Percentiles rank a stretch among this genome's conserved stretches.
Conservation (phyloP, 2,888 invertebrate genomes). For the Iselma pallidipennis region DNA sequence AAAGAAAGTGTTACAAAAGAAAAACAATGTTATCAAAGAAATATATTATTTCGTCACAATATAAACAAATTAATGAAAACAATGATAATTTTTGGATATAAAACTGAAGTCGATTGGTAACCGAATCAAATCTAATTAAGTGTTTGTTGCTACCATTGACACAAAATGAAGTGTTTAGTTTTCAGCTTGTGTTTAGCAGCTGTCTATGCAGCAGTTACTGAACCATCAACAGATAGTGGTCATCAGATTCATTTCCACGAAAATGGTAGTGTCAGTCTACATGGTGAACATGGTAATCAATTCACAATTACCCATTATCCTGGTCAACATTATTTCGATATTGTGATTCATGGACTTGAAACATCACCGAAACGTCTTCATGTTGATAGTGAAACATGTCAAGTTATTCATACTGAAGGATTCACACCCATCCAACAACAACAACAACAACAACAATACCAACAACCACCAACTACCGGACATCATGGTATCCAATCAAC, state of each 20-base stretch:
- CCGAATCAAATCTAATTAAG: not conserved
- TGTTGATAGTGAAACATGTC: not conserved
- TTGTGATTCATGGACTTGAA: not conserved
- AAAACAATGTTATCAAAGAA: not conserved
- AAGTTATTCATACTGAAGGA: not conserved
- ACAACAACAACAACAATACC: not conserved
- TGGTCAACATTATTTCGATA: not conserved
- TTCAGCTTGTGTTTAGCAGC: not conserved
- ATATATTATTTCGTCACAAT: not conserved
- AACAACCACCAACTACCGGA: no score
- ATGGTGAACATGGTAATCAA: not conserved
- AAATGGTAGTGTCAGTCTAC: not conserved
- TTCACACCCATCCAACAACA: not conserved
- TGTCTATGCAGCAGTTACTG: not conserved
- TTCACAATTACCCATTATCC: not conserved
- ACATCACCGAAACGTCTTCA: not conserved
- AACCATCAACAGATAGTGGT: not conserved
- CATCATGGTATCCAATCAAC: not conserved
- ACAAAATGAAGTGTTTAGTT: not conserved
- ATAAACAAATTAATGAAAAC: not conserved
- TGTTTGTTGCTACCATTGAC: not conserved
- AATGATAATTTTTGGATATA: not conserved
- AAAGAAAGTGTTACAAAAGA: no score
- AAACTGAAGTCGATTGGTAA: not conserved
- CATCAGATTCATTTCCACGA: not conserved